Base-by-base conservation (phyloP, 2,888 invertebrate species). In the Cepaea hortensis region DNA sequence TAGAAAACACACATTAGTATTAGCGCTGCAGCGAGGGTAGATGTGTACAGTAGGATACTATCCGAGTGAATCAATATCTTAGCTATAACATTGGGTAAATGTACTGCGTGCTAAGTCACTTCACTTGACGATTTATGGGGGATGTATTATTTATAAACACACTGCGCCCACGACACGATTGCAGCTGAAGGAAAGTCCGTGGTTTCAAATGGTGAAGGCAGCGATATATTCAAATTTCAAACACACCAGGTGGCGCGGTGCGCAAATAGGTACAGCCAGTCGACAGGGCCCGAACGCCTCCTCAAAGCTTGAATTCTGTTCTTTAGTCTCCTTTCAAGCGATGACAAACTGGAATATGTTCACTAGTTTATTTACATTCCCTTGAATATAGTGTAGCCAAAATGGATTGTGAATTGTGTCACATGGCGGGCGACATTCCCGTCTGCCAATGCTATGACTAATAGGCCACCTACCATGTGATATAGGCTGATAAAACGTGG, bases 221-320 rank as follows among this genome's bases (percentile, higher is more conserved):
- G 20, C 5, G 50, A 55, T 55, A 61, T 23, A 79, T 79, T 79
- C 79, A 79, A 79, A 79, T 79, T 79, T 18, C 23, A 79, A 79
- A 61, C 18, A 23, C 18, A 23, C 3, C 4, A 35, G 35, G 5
- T 79, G 79, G 61, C 79, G 46, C 79, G 79, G 35, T 62, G 23
- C 79, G 79, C 46, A 62, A 55, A 35, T 79, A 62, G 23, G 62
- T 62, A 62, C 23, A 35, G 23, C 61, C 23, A 11, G 48, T 55
- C 18, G 20, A 20, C 9, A 55, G 61, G n/a, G 3, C 6, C n/a
- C 18, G 11, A 61, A 61, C 79, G 20, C 79, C 79, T 79, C 35
- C 62, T 15, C 79, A 79, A 46, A 9, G 6, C 18, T 55, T 55
- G 55, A 55, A 55, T 55, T 55, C n/a, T 61, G 77, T 77, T 62